Conservation (phyloP, 2,888 invertebrate species). For the Encarsia formosa region DNA sequence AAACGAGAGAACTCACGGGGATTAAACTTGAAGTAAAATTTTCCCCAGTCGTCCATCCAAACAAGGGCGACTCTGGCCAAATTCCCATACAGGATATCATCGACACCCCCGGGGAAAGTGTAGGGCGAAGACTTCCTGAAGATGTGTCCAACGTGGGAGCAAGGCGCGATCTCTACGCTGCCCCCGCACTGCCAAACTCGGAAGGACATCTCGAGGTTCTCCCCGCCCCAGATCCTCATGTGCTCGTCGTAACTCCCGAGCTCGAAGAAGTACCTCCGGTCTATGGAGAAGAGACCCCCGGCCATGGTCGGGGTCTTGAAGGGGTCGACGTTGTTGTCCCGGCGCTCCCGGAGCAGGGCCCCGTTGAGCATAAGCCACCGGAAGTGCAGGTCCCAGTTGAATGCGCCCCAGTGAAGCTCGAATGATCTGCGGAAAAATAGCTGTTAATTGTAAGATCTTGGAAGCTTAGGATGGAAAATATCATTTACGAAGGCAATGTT, state of each 20-base stretch:
- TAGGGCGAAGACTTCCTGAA: slow-evolving; percentile 93
- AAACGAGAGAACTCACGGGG: slow-evolving; percentile 53
- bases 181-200: slow-evolving; percentile 96
- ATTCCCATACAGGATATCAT: slow-evolving; percentile 83
- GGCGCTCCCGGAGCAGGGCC: slow-evolving; percentile 60
- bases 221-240: slow-evolving; percentile 95
- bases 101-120: slow-evolving; percentile 88
- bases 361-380: slow-evolving; percentile 76
- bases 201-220: slow-evolving; percentile 96
- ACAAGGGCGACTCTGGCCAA: slow-evolving; percentile 89
- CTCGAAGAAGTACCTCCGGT: slow-evolving; percentile 80
- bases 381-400: slow-evolving; percentile 96
- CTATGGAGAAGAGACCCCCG: slow-evolving; percentile 88
- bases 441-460: too few relatives aligned
- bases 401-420: slow-evolving; percentile 96
- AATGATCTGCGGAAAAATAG: slow-evolving; percentile 82
- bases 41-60: slow-evolving; percentile 98
- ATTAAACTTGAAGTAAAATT: slow-evolving; percentile 86
- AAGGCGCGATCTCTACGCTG: slow-evolving; percentile 83
- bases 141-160: slow-evolving; percentile 90
- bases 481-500: too few relatives aligned
- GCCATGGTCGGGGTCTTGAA: slow-evolving; percentile 89
- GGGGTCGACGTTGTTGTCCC: slow-evolving; percentile 63
- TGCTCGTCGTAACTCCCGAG: slow-evolving; percentile 71
- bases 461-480: too few relatives aligned